A percentile compares a stretch with the other conserved stretches of the same genome.
phyloP scores from a whole-genome alignment of 1,140 invertebrate species.

The Hycleus cichorii region DNA sequence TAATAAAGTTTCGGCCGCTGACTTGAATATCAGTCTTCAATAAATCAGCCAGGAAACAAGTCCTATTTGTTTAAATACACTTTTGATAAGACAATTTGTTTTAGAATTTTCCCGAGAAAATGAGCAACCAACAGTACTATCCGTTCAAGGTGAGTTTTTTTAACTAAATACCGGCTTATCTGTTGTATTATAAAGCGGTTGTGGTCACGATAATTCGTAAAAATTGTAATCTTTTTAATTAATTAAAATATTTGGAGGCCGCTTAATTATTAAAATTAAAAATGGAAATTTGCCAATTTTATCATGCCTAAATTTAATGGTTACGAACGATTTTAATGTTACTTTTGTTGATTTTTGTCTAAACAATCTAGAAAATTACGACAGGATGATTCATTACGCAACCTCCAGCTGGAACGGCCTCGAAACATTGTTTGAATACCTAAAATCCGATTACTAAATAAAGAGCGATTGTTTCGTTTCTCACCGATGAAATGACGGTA shows the following conservation, averaged over 20 bases:
- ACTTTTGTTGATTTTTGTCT: too few relatives aligned
- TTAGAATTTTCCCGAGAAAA: constrained; percentile 22
- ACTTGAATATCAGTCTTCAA: too few relatives aligned
- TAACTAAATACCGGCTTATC: constrained; percentile 1
- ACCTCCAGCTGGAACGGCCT: too few relatives aligned
- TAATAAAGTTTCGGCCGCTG: too few relatives aligned
- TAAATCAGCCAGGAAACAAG: too few relatives aligned
- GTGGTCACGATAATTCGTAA: not conserved
- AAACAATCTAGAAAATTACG: not conserved
- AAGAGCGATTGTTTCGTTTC: not conserved
- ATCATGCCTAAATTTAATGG: not conserved
- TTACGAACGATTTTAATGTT: too few relatives aligned
- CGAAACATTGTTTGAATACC: not conserved
- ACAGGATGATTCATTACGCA: not conserved
- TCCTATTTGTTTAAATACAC: too few relatives aligned
- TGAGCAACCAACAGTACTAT: constrained; percentile 39
- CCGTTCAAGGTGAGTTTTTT: constrained; percentile 37
- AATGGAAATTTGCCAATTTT: not conserved
- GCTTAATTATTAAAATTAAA: not conserved
- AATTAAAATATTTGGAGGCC: not conserved
- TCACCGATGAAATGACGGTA: not conserved
- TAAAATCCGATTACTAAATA: not conserved
- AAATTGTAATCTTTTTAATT: not conserved
- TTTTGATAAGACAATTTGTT: constrained; percentile 10
- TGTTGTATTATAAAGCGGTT: not conserved